Conservation (phyloP, 2,113 vertebrate genomes). For the Tyrannus savana region DNA sequence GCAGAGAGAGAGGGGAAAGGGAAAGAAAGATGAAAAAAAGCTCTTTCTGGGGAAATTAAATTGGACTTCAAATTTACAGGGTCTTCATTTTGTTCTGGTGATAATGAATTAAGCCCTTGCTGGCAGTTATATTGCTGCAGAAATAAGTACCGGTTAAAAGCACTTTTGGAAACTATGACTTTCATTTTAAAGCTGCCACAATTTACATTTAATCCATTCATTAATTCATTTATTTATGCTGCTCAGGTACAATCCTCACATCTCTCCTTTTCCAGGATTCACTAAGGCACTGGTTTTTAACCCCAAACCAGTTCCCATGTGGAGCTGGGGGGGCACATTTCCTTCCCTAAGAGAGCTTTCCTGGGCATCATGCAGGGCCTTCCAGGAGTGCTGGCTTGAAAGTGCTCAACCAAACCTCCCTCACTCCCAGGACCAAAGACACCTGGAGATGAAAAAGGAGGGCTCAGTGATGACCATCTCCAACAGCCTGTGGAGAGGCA, state of each 20-base stretch:
- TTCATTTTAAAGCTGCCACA: slow-evolving; percentile 49
- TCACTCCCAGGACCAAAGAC: not conserved
- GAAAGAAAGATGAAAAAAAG: not conserved
- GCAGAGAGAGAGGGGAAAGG: not conserved
- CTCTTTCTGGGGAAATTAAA: slow-evolving; percentile 52
- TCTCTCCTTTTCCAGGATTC: not conserved
- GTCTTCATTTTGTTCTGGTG: slow-evolving; percentile 47
- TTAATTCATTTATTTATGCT: slow-evolving; percentile 28
- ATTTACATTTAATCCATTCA: slow-evolving; percentile 46
- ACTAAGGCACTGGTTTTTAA: not conserved
- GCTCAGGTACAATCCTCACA: not conserved
- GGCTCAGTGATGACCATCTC: not conserved
- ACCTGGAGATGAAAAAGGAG: not conserved
- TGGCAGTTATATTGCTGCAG: slow-evolving; percentile 51
- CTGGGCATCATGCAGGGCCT: not conserved
- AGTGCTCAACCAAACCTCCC: not conserved
- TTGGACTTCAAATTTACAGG: slow-evolving; percentile 54
- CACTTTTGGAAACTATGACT: slow-evolving; percentile 48
- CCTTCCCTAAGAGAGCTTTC: accelerated
- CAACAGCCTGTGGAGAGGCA: accelerated
- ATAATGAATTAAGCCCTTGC: slow-evolving; percentile 53
- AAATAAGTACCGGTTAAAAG: slow-evolving; percentile 42
- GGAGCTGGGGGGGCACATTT: accelerated
- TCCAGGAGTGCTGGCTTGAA: not conserved
- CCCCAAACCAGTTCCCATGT: accelerated